Conservation (phyloP, 2,797 vertebrate genomes). For the Catostomus latipinnis region DNA sequence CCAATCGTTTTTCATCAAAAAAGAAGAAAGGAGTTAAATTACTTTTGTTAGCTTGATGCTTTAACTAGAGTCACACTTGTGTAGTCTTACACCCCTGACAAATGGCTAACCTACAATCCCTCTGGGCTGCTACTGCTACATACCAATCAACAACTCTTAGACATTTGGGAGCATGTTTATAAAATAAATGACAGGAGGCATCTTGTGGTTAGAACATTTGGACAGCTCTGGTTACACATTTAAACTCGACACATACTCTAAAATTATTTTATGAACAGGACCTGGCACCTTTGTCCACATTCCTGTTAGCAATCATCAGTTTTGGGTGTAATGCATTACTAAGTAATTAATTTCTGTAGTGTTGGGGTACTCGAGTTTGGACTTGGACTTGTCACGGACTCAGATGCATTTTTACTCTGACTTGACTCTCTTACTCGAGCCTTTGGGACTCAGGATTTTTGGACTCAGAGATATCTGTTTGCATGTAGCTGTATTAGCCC, state of each 20-base stretch:
- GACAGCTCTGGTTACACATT: slow-evolving; percentile 14
- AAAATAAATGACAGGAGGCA: slow-evolving; percentile 37
- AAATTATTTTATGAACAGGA: neutral
- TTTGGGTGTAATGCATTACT: no score
- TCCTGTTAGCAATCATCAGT: no score
- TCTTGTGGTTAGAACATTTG: neutral
- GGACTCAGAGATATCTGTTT: no score
- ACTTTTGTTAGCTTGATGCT: slow-evolving; percentile 38
- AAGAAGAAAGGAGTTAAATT: slow-evolving; percentile 14
- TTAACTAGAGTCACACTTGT: slow-evolving; percentile 35
- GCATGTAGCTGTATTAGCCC: no score
- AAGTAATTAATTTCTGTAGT: no score
- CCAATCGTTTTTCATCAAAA: slow-evolving; percentile 28
- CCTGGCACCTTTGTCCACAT: no score
- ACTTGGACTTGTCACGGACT: no score
- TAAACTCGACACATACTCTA: neutral
- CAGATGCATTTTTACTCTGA: no score
- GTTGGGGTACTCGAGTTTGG: no score
- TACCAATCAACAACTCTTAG: slow-evolving; percentile 21
- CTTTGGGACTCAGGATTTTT: no score
- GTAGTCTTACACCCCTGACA: neutral
- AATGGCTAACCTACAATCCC: slow-evolving; percentile 35
- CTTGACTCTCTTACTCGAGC: no score
- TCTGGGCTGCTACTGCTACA: neutral
- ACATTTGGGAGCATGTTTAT: slow-evolving; percentile 47